Base-by-base conservation (phyloP, 2,888 invertebrate species). In the Oxyteleia sp. region DNA sequence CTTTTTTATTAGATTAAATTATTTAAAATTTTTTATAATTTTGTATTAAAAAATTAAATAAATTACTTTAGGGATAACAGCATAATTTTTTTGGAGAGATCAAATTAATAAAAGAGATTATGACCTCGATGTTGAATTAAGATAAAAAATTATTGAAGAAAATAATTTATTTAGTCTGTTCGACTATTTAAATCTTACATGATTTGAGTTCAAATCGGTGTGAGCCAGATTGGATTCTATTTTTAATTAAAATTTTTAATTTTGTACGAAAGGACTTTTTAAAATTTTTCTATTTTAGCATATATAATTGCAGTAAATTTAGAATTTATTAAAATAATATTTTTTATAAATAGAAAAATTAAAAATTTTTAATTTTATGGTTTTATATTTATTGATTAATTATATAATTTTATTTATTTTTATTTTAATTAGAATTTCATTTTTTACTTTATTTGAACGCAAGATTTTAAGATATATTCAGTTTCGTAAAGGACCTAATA, bases 111-210 rank as follows among this genome's bases (percentile, higher is more conserved):
- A 94, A 94, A 95, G 93, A 95, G 96, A 94, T 96, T 96, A 96
- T 95, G 96, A 96, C 96, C 96, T 97, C 97, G 96, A 97, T 97
- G 96, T 97, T 97, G 96, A 96, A 96, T 96, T 96, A 96, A 96
- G 95, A 92, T 94, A 94, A 94, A 95, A 94, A 94, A 94, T 95
- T 94, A 94, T 95, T 94, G 96, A 91, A 96, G 95, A 93, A 94
- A 94, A 94, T 95, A 94, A 94, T 94, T 94, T 94, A 94, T 95
- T 96, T 95, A 95, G 95, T 96, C 96, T 96, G 96, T 96, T 96
- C 96, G 96, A 96, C 96, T 95, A 95, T 96, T 96, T 95, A 96
- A 95, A 95, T 95, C 95, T 96, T 96, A 96, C 96, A 96, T 96
- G 96, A 97, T 96, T 96, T 96, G 96, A 97, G 96, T 96, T 97